A percentile compares a stretch with the other conserved stretches of the same genome.
Evolutionary conservation across 2,797 vertebrate species (phyloP).

Genomic region (Labroides dimidiatus): DNA sequence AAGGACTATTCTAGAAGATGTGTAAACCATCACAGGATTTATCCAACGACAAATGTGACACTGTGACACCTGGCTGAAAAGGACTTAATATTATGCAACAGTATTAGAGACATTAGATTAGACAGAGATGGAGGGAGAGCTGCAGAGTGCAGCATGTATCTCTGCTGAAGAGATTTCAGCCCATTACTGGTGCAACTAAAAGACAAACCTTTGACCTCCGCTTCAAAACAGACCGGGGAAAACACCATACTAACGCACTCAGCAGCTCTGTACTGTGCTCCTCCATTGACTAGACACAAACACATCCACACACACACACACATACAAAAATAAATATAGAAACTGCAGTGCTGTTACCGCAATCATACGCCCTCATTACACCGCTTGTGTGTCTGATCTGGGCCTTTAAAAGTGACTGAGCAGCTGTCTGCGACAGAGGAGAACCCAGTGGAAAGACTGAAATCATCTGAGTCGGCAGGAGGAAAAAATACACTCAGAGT

Average conservation of each 20-base stretch:
- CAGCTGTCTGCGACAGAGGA: slow-evolving; percentile 66
- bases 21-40: neutral
- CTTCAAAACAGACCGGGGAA: slow-evolving; percentile 43
- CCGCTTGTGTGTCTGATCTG: slow-evolving; percentile 56
- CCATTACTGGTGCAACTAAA: slow-evolving; percentile 17
- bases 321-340: slow-evolving; percentile 29
- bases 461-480: slow-evolving; percentile 60
- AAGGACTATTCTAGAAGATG: neutral
- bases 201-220: slow-evolving; percentile 39
- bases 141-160: slow-evolving; percentile 13
- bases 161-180: slow-evolving; percentile 33
- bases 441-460: slow-evolving; percentile 76
- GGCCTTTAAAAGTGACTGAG: slow-evolving; percentile 69
- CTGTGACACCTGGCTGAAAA: slow-evolving; percentile 10
- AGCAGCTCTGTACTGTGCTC: slow-evolving; percentile 14
- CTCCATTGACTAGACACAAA: slow-evolving; percentile 20
- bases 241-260: slow-evolving; percentile 29
- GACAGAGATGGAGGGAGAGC: slow-evolving; percentile 11
- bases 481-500: slow-evolving; percentile 47
- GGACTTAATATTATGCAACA: slow-evolving; percentile 12
- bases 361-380: slow-evolving; percentile 48
- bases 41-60: slow-evolving; percentile 18
- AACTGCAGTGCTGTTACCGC: slow-evolving; percentile 55
- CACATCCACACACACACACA: too few species aligned
- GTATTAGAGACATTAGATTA: slow-evolving; percentile 22